phyloP scores from a whole-genome alignment of 2,888 invertebrate species.

The Steinernema carpocapsae region DNA sequence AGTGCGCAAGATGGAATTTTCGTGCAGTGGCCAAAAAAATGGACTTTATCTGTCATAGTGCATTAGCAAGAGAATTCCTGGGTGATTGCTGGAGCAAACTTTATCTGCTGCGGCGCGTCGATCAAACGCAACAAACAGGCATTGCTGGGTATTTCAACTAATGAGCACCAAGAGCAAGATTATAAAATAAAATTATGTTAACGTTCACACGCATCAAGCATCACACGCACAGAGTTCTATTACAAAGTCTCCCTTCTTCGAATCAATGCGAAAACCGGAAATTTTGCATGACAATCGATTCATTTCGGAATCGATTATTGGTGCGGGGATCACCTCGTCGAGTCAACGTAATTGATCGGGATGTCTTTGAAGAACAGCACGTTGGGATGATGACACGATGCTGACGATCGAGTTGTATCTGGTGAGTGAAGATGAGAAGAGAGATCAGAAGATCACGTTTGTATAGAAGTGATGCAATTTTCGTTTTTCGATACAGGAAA shows the following conservation, averaged over 20 bases:
- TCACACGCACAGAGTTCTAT: not conserved
- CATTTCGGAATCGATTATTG: not conserved
- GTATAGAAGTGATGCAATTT: too few species aligned
- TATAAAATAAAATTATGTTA: too few species aligned
- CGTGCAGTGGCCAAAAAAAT: not conserved
- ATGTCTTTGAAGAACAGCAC: not conserved
- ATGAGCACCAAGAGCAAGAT: too few species aligned
- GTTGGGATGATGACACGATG: not conserved
- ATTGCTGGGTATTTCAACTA: too few species aligned
- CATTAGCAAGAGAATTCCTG: not conserved
- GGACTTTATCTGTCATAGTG: not conserved
- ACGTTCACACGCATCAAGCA: not conserved
- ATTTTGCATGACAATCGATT: constrained; percentile 23
- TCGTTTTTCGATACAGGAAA: too few species aligned
- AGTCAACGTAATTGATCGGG: not conserved
- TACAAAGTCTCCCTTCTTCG: not conserved
- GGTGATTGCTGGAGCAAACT: not conserved
- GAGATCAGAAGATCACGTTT: too few species aligned
- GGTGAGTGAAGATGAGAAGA: too few species aligned
- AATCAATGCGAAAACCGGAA: constrained; percentile 1
- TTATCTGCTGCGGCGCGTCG: not conserved
- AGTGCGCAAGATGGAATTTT: not conserved
- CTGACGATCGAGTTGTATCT: not conserved
- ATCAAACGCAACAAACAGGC: not conserved
- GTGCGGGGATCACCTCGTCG: not conserved